Conservation (phyloP, 2,888 invertebrate genomes). For the Agrochola circellaris region DNA sequence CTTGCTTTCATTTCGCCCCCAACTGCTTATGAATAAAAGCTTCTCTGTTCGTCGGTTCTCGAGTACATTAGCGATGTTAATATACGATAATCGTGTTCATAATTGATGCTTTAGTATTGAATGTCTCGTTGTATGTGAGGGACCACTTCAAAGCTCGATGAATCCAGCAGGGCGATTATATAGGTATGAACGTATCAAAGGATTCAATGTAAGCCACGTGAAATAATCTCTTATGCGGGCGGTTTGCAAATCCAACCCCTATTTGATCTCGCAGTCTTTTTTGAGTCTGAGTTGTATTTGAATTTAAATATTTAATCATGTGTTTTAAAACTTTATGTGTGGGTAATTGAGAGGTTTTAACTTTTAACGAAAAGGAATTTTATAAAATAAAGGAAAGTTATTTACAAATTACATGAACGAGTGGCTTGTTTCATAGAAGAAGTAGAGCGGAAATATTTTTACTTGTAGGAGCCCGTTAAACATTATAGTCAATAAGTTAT, state of each 20-base stretch:
- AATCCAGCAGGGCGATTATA: slow-evolving; percentile 66
- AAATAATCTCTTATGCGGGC: slow-evolving; percentile 69
- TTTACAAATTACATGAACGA: slow-evolving; percentile 41
- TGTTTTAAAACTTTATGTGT: slow-evolving; percentile 30
- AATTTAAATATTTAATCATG: slow-evolving; percentile 57
- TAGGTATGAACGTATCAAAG: slow-evolving; percentile 63
- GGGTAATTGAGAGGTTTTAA: slow-evolving; percentile 30
- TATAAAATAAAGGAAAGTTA: slow-evolving; percentile 16
- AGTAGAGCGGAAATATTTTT: slow-evolving; percentile 20
- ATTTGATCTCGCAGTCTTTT: slow-evolving; percentile 57
- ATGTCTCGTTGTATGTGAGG: slow-evolving; percentile 70
- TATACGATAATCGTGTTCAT: slow-evolving; percentile 83
- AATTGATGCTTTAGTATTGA: slow-evolving; percentile 81
- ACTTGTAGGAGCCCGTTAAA: slow-evolving; percentile 15
- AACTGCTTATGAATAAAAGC: slow-evolving; percentile 79
- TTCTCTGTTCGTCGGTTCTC: slow-evolving; percentile 77
- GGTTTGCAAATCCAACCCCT: slow-evolving; percentile 64
- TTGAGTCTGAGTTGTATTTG: slow-evolving; percentile 47
- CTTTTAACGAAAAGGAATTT: slow-evolving; percentile 15
- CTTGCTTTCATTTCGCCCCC: slow-evolving; percentile 76
- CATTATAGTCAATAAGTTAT: slow-evolving; percentile 28
- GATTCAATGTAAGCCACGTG: slow-evolving; percentile 65
- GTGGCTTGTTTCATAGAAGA: slow-evolving; percentile 17
- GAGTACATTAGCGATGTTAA: slow-evolving; percentile 86
- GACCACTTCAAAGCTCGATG: slow-evolving; percentile 65